These are phyloP conservation scores for Morbakka virulenta DNA, from an alignment of 30 jellyfish, hydroid and myxozoan species.

Conservation along the genomic window DNA sequence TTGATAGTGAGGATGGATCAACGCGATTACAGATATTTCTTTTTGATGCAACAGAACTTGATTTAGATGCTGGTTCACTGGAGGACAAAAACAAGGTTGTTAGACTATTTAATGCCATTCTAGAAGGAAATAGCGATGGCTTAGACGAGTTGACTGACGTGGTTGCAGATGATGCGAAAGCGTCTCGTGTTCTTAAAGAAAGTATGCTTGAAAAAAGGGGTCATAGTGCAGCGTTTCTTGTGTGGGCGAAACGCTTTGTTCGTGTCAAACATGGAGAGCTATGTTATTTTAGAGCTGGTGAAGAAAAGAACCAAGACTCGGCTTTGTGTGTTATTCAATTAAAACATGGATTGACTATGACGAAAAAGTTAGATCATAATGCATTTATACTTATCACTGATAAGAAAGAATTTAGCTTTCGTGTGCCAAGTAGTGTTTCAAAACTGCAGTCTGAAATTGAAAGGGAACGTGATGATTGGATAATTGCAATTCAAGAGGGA, in stretches of 20 bases:
- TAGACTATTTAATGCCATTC: conserved; percentile 46
- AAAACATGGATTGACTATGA: conserved; percentile 55
- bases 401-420: conserved; percentile 75
- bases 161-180: conserved; percentile 7
- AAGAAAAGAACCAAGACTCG: conserved; percentile 56
- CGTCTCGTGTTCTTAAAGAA: conserved; percentile 51
- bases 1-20: conserved; percentile 88
- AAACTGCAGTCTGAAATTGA: conserved; percentile 31
- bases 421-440: conserved; percentile 26
- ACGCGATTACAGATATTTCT: conserved; percentile 50
- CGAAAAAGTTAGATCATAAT: conserved; percentile 62
- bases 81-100: conserved; percentile 69
- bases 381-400: conserved; percentile 61
- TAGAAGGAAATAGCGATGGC: conserved; percentile 66
- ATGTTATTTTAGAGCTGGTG: conserved; percentile 80
- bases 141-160: conserved; percentile 29
- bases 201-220: conserved; percentile 83
- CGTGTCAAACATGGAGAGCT: conserved; percentile 71
- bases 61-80: conserved; percentile 77
- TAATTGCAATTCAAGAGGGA: conserved; percentile 88
- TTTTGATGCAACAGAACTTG: conserved; percentile 73
- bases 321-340: conserved; percentile 74
- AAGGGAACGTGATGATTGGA: conserved; percentile 80
- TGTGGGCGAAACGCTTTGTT: conserved; percentile 86
- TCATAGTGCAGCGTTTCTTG: conserved; percentile 82